Conservation (phyloP, 1,140 invertebrate genomes). For the Polyergus mexicanus region DNA sequence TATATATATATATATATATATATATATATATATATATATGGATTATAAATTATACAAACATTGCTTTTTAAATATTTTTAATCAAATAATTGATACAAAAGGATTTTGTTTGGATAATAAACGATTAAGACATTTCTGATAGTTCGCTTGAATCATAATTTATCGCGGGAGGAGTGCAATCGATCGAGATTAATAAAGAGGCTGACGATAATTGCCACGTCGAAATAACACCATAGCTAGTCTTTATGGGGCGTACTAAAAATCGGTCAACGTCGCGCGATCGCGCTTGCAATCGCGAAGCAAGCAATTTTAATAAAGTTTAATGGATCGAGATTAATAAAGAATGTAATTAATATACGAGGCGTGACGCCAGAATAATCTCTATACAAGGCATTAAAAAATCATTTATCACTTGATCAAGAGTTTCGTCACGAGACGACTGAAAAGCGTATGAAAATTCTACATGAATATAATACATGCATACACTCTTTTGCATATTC, state of each 20-base stretch:
- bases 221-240: constrained; percentile 32
- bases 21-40: not conserved
- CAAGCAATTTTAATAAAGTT: constrained; percentile 54
- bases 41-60: no score
- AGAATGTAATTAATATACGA: constrained; percentile 53
- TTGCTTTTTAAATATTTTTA: not conserved
- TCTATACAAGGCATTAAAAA: constrained; percentile 41
- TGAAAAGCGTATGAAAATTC: constrained; percentile 37
- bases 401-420: constrained; percentile 59
- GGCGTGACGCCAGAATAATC: constrained; percentile 15
- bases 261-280: constrained; percentile 44
- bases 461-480: not conserved
- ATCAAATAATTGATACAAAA: not conserved
- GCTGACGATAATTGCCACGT: constrained; percentile 30
- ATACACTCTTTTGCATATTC: constrained; percentile 26
- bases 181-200: constrained; percentile 34
- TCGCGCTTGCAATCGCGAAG: constrained; percentile 8
- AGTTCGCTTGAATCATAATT: not conserved
- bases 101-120: not conserved
- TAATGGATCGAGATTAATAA: constrained; percentile 61
- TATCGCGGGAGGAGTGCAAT: not conserved
- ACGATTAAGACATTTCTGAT: not conserved
- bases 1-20: no score
- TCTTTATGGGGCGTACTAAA: constrained; percentile 29
- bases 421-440: constrained; percentile 39